phyloP scores from a whole-genome alignment of 2,113 vertebrate genomes.

The Calidris pygmaea region DNA sequence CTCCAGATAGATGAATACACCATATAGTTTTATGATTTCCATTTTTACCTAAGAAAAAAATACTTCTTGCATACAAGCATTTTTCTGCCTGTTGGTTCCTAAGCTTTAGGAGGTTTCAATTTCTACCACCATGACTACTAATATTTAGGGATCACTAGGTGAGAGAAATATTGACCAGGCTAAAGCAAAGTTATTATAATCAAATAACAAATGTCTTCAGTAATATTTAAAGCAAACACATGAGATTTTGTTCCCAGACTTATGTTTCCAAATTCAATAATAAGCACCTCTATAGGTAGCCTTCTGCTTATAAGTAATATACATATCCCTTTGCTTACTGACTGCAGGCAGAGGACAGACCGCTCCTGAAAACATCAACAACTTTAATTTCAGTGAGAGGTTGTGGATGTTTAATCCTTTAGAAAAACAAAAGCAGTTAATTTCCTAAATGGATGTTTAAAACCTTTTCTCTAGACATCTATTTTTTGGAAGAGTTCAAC shows the following conservation, averaged over 20 bases:
- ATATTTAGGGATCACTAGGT: background rate
- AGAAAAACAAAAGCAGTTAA: background rate
- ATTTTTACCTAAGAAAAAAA: constrained; percentile 6
- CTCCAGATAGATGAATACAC: background rate
- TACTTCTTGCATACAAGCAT: background rate
- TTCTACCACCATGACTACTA: background rate
- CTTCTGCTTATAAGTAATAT: background rate
- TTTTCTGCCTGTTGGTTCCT: background rate
- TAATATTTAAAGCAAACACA: background rate
- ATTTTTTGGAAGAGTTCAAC: background rate
- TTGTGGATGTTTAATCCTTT: background rate
- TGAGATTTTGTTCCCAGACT: background rate
- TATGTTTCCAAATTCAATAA: background rate
- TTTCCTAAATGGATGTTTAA: background rate
- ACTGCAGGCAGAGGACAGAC: background rate
- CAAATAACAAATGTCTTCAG: background rate
- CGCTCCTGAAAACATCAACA: background rate
- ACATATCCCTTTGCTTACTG: background rate
- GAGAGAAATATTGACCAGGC: background rate
- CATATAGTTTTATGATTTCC: background rate
- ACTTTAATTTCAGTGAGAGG: background rate
- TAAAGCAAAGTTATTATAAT: background rate
- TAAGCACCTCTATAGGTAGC: background rate
- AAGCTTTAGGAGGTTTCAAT: background rate
- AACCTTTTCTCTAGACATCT: background rate